Percentiles rank a stretch among this genome's conserved stretches.
Conservation (phyloP, 2,888 invertebrate genomes). For the Hyalella azteca region DNA sequence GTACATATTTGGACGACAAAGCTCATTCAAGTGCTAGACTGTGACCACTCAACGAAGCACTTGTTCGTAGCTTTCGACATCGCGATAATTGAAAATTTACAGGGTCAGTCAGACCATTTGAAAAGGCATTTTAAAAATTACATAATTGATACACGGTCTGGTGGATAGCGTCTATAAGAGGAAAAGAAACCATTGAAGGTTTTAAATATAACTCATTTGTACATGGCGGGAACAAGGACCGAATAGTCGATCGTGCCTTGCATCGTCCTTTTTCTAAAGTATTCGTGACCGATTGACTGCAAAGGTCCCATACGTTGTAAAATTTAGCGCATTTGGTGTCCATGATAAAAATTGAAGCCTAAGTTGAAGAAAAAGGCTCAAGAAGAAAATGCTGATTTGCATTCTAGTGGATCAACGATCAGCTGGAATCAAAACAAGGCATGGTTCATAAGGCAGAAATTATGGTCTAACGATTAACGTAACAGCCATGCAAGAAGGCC, state of each 20-base stretch:
- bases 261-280: neutral
- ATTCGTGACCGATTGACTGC: neutral
- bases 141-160: too few relatives aligned
- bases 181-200: too few relatives aligned
- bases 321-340: neutral
- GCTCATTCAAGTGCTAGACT: too few relatives aligned
- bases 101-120: too few relatives aligned
- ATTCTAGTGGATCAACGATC: neutral
- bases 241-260: neutral
- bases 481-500: neutral
- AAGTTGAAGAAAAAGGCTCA: neutral
- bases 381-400: neutral
- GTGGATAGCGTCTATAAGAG: too few relatives aligned
- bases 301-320: neutral
- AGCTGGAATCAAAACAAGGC: neutral
- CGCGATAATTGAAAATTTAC: too few relatives aligned
- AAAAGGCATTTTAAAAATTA: too few relatives aligned
- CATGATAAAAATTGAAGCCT: neutral
- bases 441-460: neutral
- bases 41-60: too few relatives aligned
- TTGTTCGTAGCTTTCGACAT: too few relatives aligned
- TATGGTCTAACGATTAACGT: constrained; percentile 1
- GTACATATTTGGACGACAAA: too few relatives aligned
- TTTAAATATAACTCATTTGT: too few relatives aligned
- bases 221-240: neutral